phyloP scores from a whole-genome alignment of 2,888 invertebrate species.

The Thereva unica region DNA sequence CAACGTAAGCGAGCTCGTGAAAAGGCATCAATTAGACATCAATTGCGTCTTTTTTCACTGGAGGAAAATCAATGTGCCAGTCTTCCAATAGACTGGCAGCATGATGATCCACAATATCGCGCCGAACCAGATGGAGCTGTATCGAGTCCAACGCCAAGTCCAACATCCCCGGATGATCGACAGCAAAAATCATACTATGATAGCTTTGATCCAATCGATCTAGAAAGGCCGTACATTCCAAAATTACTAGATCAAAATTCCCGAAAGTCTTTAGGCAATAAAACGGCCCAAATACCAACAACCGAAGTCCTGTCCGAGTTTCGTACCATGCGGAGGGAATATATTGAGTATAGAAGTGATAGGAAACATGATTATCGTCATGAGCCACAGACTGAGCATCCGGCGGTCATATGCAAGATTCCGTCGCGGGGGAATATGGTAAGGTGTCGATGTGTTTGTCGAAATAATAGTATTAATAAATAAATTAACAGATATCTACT shows the following conservation, averaged over 20 bases:
- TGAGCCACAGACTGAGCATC: slow-evolving; percentile 29
- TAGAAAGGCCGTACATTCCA: neutral
- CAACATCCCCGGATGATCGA: slow-evolving; percentile 43
- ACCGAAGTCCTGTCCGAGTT: slow-evolving; percentile 40
- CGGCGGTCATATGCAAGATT: slow-evolving; percentile 35
- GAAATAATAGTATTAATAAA: no score
- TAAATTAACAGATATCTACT: no score
- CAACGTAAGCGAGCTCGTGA: slow-evolving; percentile 79
- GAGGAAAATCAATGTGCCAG: slow-evolving; percentile 64
- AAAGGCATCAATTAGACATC: slow-evolving; percentile 75
- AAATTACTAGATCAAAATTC: neutral
- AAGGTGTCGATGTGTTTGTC: no score
- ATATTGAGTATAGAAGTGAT: slow-evolving; percentile 39
- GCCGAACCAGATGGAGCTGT: slow-evolving; percentile 76
- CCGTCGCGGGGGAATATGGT: slow-evolving; percentile 25
- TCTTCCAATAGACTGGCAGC: slow-evolving; percentile 58
- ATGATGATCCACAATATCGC: slow-evolving; percentile 50
- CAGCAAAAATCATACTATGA: no score
- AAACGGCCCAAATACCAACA: slow-evolving; percentile 8
- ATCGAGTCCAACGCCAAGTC: slow-evolving; percentile 63
- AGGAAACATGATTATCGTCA: slow-evolving; percentile 13
- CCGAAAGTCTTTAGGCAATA: neutral
- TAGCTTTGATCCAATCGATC: no score
- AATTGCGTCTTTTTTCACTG: slow-evolving; percentile 71
- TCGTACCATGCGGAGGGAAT: slow-evolving; percentile 39